Percentiles rank a stretch among this genome's conserved stretches.
Evolutionary conservation across 2,113 vertebrate genomes (phyloP).

Genomic region (Garra rufa): DNA sequence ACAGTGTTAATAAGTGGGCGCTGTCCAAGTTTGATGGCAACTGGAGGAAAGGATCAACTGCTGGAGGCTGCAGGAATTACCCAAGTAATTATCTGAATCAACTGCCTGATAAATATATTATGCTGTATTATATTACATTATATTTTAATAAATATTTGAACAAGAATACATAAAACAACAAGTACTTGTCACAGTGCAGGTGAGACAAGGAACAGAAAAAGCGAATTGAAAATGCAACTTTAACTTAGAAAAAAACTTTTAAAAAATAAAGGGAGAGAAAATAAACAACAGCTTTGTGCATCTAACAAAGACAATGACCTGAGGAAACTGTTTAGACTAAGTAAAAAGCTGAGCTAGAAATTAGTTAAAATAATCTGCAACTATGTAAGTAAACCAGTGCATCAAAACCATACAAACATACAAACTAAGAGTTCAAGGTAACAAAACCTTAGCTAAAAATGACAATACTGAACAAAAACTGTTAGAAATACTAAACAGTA

Average conservation of each 20-base stretch:
- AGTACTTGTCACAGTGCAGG: background rate
- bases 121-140: background rate
- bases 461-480: background rate
- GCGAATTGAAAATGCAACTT: background rate
- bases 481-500: too few species aligned
- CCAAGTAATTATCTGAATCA: constrained; percentile 70
- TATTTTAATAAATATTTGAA: background rate
- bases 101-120: background rate
- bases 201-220: background rate
- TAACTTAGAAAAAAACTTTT: too few species aligned
- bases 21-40: constrained; percentile 85
- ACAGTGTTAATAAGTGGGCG: constrained; percentile 85
- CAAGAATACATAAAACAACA: background rate
- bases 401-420: background rate
- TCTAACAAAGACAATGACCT: too few species aligned
- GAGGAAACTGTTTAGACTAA: too few species aligned
- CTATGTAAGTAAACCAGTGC: background rate
- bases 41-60: constrained; percentile 86
- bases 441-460: background rate
- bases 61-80: constrained; percentile 89
- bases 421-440: too few species aligned
- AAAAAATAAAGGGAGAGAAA: too few species aligned
- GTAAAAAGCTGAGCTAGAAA: too few species aligned
- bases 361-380: background rate
- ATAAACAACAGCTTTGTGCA: too few species aligned